phyloP scores from a whole-genome alignment of 2,797 vertebrate genomes.

The Rhinogobio ventralis region DNA sequence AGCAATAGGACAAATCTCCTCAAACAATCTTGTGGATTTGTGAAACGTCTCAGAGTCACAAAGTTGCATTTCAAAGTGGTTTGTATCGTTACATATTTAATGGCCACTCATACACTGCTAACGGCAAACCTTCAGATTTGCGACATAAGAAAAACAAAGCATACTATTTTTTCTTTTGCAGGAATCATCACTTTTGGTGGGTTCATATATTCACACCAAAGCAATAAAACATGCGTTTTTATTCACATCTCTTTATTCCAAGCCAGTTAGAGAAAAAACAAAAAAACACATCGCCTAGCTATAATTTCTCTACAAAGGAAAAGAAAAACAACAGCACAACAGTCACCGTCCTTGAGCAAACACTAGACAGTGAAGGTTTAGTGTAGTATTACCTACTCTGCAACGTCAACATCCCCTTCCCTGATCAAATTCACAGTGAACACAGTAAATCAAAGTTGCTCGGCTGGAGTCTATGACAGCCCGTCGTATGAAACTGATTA shows the following conservation, averaged over 20 bases:
- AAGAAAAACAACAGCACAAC: slow-evolving; percentile 40
- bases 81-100: slow-evolving; percentile 32
- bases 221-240: background rate
- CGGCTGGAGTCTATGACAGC: slow-evolving; percentile 59
- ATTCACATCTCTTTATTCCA: slow-evolving; percentile 12
- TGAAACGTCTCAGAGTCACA: background rate
- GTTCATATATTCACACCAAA: background rate
- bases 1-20: slow-evolving; percentile 42
- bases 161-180: background rate
- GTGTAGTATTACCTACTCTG: slow-evolving; percentile 33
- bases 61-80: slow-evolving; percentile 27
- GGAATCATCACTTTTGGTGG: background rate
- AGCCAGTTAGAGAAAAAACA: background rate
- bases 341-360: slow-evolving; percentile 42
- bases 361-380: slow-evolving; percentile 46
- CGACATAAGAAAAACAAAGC: background rate
- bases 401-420: slow-evolving; percentile 49
- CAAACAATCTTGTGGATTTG: slow-evolving; percentile 17
- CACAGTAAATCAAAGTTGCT: slow-evolving; percentile 48
- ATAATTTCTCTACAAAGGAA: slow-evolving; percentile 37
- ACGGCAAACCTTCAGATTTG: background rate
- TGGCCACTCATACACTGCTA: slow-evolving; percentile 17
- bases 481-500: slow-evolving; percentile 92
- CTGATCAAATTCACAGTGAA: slow-evolving; percentile 47
- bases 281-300: background rate